Base-by-base conservation (phyloP, 1,140 invertebrate genomes). In the Aleiodes sp. region DNA sequence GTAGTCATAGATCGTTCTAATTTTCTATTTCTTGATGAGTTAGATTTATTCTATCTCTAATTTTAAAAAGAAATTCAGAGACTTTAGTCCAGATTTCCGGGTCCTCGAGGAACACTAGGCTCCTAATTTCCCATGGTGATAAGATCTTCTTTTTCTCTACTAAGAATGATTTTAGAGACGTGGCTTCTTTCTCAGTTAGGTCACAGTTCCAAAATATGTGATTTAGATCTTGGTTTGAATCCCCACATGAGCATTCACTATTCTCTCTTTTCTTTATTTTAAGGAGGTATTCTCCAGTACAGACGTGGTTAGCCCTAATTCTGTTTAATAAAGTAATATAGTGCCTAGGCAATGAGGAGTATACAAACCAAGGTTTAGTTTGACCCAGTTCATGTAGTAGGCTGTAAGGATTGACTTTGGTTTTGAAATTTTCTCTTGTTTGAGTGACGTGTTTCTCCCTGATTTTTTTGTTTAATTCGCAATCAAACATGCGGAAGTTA, bases 311-410 rank as follows among this genome's bases (percentile, higher is more conserved):
- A 16, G 60, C 28, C 21, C 60, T 62, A 2, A 62, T 35, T 39
- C 60, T 62, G 33, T 62, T 62, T 4, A 35, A 37, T 62, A 62
- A 14, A 16, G 60, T 37, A 16, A 62, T 62, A 3, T 2, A 7
- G 2, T 39, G n/a, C 16, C 60, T 62, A 6, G 39, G 19, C 39
- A 63, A 63, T n/a, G n/a, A 68, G 46, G 16, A 63, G 61, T 52
- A 16, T 60, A 10, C 9, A 26, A 29, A 60, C 57, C 57, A 60
- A 29, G 57, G 28, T 56, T 56, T 3, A 4, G 19, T 56, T 56
- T 4, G 4, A 2, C 46, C 46, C 12, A 56, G 10, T 21, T 60
- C 29, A 9, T 26, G n/a, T 60, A 24, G 10, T 31, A n/a, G 6
- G 26, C 24, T 8, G n/a, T 60, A 60, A 2, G 29, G 26, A 4